phyloP scores from a whole-genome alignment of 2,797 vertebrate genomes.

The Hipposideros larvatus region DNA sequence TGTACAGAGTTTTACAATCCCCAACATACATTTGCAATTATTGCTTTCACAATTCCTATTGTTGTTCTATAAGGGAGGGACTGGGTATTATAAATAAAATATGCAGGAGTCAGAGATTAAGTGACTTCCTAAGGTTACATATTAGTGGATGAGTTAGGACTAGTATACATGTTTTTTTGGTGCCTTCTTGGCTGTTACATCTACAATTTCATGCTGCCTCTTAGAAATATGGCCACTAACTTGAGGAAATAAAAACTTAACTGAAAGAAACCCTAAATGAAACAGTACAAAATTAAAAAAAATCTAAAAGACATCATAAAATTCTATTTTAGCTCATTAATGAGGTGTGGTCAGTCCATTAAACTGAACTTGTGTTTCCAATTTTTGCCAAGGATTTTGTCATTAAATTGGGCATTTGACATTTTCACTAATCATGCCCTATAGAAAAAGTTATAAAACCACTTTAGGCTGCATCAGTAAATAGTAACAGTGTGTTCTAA shows the following conservation, averaged over 20 bases:
- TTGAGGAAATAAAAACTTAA: conserved; percentile 23
- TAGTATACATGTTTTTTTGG: background rate
- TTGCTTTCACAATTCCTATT: background rate
- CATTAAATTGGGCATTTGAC: background rate
- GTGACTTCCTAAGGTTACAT: background rate
- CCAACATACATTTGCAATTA: background rate
- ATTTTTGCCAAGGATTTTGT: conserved; percentile 6
- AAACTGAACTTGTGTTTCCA: background rate
- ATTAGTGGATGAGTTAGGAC: background rate
- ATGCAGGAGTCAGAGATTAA: background rate
- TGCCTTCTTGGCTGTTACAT: background rate
- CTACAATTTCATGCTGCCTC: background rate
- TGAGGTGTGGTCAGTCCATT: background rate
- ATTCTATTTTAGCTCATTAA: background rate
- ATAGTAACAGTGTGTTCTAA: background rate
- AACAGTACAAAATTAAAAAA: conserved; percentile 4
- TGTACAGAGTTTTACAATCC: conserved; percentile 19
- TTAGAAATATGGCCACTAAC: background rate
- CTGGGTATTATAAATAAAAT: background rate
- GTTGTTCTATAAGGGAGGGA: background rate
- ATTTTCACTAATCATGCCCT: background rate
- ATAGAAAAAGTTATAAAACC: background rate
- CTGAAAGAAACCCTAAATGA: background rate
- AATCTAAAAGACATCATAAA: background rate
- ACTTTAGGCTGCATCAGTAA: background rate